Evolutionary conservation across 2,113 vertebrate genomes (phyloP).

Genomic region (Genyomyrus donnyi): DNA sequence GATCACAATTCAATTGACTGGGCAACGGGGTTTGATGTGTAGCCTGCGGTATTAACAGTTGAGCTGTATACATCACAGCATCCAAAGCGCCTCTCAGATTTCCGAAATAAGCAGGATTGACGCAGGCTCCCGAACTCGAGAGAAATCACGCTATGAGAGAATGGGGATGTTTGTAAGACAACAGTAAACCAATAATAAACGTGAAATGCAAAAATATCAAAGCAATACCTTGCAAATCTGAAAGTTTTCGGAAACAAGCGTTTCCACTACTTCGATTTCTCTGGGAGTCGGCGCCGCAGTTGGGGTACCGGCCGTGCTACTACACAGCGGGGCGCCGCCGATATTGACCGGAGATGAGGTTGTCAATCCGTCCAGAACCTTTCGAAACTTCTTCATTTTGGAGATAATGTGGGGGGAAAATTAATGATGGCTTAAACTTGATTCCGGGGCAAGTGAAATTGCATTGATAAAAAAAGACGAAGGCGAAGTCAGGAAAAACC

Average conservation of each 20-base stretch:
- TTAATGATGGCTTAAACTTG: conserved; percentile 1
- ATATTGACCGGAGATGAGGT: conserved; percentile 81
- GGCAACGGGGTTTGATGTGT: not conserved
- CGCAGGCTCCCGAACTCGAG: not conserved
- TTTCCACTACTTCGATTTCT: conserved; percentile 84
- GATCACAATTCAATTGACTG: not conserved
- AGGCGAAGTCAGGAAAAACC: not conserved
- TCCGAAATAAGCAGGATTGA: not conserved
- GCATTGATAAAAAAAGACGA: conserved; percentile 12
- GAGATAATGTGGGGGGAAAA: not conserved
- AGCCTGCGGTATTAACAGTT: not conserved
- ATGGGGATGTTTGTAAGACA: not conserved
- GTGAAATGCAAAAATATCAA: not conserved
- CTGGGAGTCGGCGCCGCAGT: conserved; percentile 66
- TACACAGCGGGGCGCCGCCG: conserved; percentile 54
- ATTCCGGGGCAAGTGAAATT: not conserved
- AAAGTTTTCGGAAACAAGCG: conserved; percentile 87
- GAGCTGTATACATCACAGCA: not conserved
- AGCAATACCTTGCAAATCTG: conserved; percentile 90
- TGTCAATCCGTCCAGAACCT: conserved; percentile 94
- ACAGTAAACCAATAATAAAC: not conserved
- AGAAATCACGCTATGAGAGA: not conserved
- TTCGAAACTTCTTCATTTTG: conserved; percentile 97
- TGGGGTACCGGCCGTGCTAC: conserved; percentile 70
- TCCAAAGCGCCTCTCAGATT: not conserved